phyloP scores from a whole-genome alignment of 2,113 vertebrate species.

The Cebus imitator region DNA sequence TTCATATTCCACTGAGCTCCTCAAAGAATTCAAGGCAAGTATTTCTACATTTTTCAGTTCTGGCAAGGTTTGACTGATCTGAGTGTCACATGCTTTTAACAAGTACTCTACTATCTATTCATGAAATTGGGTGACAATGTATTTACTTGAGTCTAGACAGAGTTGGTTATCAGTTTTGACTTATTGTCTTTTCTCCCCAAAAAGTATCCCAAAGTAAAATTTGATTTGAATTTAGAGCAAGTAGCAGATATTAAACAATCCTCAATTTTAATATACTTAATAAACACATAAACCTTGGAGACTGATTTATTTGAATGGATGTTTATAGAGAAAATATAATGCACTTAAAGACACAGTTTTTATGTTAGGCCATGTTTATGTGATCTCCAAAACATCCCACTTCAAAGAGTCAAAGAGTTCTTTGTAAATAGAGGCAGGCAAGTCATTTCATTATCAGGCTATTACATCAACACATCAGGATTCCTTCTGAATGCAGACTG shows the following conservation, averaged over 20 bases:
- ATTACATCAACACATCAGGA: conserved; percentile 85
- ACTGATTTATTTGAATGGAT: conserved; percentile 66
- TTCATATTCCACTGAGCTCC: not conserved
- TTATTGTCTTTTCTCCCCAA: conserved; percentile 53
- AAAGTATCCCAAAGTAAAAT: not conserved
- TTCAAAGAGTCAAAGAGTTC: conserved; percentile 83
- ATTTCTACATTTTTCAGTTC: conserved; percentile 22
- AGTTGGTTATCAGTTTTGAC: conserved; percentile 56
- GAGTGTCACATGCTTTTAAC: conserved; percentile 46
- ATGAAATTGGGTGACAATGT: conserved; percentile 59
- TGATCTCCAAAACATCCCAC: conserved; percentile 81
- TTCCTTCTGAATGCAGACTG: conserved; percentile 83
- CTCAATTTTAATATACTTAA: not conserved
- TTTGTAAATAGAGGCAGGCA: conserved; percentile 81
- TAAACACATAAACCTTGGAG: conserved; percentile 50
- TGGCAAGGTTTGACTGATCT: not conserved
- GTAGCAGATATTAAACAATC: conserved; percentile 22
- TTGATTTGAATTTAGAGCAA: conserved; percentile 17
- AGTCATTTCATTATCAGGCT: conserved; percentile 81
- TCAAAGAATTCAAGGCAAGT: not conserved
- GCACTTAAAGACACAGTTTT: conserved; percentile 73
- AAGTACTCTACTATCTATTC: conserved; percentile 61
- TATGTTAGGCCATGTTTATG: conserved; percentile 81
- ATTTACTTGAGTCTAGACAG: conserved; percentile 72
- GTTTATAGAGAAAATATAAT: conserved; percentile 76